These are phyloP conservation scores for Notocelia uddmanniana DNA, from an alignment of 2,888 invertebrate genomes.

Conservation along the genomic window DNA sequence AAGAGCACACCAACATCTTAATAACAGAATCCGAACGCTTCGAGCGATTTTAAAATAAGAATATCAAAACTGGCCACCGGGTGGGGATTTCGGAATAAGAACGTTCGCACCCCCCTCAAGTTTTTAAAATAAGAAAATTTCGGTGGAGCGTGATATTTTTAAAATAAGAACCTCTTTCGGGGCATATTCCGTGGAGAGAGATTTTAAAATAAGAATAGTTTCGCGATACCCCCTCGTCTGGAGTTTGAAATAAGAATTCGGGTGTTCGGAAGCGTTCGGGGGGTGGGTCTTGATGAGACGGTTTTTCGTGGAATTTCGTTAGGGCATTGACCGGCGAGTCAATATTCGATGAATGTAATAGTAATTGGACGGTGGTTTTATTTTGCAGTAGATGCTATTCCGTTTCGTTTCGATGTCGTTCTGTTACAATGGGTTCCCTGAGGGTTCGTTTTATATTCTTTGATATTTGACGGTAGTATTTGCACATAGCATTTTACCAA, in stretches of 20 bases:
- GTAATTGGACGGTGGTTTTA: slow-evolving; percentile 74
- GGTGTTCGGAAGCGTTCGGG: slow-evolving; percentile 79
- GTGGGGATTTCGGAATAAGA: slow-evolving; percentile 80
- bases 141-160: slow-evolving; percentile 86
- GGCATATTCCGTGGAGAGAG: slow-evolving; percentile 85
- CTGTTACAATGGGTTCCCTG: slow-evolving; percentile 9
- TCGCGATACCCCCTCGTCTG: slow-evolving; percentile 82
- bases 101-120: slow-evolving; percentile 77
- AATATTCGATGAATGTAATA: slow-evolving; percentile 78
- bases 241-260: slow-evolving; percentile 85
- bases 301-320: slow-evolving; percentile 84
- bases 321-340: slow-evolving; percentile 80
- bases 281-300: slow-evolving; percentile 82
- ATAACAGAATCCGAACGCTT: slow-evolving; percentile 84
- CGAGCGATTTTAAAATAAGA: slow-evolving; percentile 84
- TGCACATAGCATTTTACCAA: slow-evolving; percentile 4
- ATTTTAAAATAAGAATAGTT: slow-evolving; percentile 86
- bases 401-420: slow-evolving; percentile 37
- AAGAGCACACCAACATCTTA: slow-evolving; percentile 81
- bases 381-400: slow-evolving; percentile 46
- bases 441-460: slow-evolving; percentile 16
- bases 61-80: slow-evolving; percentile 83
- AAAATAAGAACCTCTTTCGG: slow-evolving; percentile 85
- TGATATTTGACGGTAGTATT: slow-evolving; percentile 10
- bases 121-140: slow-evolving; percentile 85